Base-by-base conservation (phyloP, 2,113 vertebrate species). In the Microcebus ravelobensis region DNA sequence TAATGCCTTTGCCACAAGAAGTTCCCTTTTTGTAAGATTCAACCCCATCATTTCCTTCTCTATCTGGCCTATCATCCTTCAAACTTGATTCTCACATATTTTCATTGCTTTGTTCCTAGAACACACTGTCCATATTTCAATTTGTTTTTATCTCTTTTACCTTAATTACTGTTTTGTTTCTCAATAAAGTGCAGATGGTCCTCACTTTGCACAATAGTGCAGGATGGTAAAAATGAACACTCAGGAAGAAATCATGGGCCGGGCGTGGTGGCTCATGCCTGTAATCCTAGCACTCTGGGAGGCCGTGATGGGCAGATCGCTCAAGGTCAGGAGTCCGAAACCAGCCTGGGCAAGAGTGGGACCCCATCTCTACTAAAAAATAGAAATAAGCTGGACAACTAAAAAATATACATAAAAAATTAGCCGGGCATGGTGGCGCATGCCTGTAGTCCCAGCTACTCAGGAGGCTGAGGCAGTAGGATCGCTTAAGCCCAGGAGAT, bases 61-160 rank as follows among this genome's bases (percentile, higher is more conserved):
- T 59, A 0, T 63, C 42, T 68, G 12, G 25, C 29, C 36, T 70
- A 21, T 82, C 31, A 21, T 82, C 31, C 91, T 83, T 84, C 14
- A 87, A 5, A 31, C 31, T 68, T 94, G 42, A 73, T 14, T 77
- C 15, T 20, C 29, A 2, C 81, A 10, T 27, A 1, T 50, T 81
- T 82, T 93, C 55, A 77, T 68, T 93, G 74, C 90, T 82, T 1
- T 87, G 9, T 94, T 82, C 61, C 70, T 74, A 82, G 29, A 91
- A 63, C 18, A 29, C 31, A 18, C 25, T 83, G 59, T 77, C 65
- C 27, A 6, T 94, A 52, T 79, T 90, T 93, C 81, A 77, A 3
- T 76, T 36, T 81, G 45, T 83, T 55, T 10, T 63, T 81, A 3
- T 71, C 10, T 67, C 77, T 90, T 91, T 76, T 57, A 65, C 23